These are phyloP conservation scores for Amblyopsis rosae DNA, from an alignment of 2,113 vertebrate species.

Conservation along the genomic window DNA sequence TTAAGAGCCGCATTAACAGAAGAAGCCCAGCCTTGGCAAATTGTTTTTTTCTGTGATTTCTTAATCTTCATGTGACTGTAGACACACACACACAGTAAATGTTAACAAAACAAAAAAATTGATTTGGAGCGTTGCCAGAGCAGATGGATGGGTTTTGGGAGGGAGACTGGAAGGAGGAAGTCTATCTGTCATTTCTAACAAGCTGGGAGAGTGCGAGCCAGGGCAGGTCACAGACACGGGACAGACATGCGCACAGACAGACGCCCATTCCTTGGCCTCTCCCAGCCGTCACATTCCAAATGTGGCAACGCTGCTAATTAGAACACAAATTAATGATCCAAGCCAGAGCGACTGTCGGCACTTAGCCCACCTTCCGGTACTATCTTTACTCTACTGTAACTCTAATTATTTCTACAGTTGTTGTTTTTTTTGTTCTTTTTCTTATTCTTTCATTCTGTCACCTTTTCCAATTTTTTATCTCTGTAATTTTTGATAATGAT, in stretches of 20 bases:
- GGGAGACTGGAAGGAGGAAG: constrained; percentile 46
- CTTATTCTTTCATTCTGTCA: too few relatives aligned
- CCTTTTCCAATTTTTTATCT: background rate
- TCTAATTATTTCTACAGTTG: too few relatives aligned
- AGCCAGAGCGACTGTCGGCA: constrained; percentile 22
- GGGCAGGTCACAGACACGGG: constrained; percentile 68
- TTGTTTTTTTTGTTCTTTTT: too few relatives aligned
- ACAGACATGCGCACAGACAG: constrained; percentile 47
- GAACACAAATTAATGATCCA: constrained; percentile 71
- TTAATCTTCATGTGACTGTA: background rate
- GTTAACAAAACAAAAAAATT: constrained; percentile 7
- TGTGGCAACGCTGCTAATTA: constrained; percentile 73
- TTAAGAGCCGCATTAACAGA: constrained; percentile 37
- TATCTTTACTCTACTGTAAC: too few relatives aligned
- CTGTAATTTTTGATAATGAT: background rate
- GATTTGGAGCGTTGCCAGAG: constrained; percentile 65
- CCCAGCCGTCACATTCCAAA: constrained; percentile 62
- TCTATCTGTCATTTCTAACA: constrained; percentile 80
- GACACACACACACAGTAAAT: background rate
- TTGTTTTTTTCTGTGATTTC: background rate
- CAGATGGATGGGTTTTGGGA: constrained; percentile 69
- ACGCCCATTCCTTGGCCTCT: constrained; percentile 25
- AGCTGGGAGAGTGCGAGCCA: constrained; percentile 73
- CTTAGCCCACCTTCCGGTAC: too few relatives aligned
- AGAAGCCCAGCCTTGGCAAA: constrained; percentile 25